Base-by-base conservation (phyloP, 1,140 invertebrate species). In the Aphis gossypii region DNA sequence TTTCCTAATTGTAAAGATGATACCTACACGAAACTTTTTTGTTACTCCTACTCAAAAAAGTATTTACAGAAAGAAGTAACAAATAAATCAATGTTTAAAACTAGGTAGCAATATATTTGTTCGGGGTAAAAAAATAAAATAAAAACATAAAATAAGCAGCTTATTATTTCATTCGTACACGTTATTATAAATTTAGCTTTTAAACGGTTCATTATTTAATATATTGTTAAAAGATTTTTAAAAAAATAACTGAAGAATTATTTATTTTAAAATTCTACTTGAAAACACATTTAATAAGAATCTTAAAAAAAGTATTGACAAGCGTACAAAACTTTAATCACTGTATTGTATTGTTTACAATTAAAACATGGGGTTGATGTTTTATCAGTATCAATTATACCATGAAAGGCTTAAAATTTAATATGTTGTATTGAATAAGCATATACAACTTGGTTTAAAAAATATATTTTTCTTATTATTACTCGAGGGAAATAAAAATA, bases 391-490 rank as follows among this genome's bases (percentile, higher is more conserved):
- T 89, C 51, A 89, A 89, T 30, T 89, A 3, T 56, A 38, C 88
- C 51, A 11, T 89, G 21, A 89, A 89, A 56, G 35, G 20, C 51
- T 89, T 54, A 38, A 6, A 54, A 11, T 56, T 56, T 56, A 76
- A 76, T 51, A 51, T 76, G 60, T 76, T 76, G 0, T 76, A 56
- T 25, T 56, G 30, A 76, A 76, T 76, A 6, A n/a, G 14, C n/a
- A 21, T 76, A 41, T 76, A 41, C 56, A 35, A 25, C 35, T 25
- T 38, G 9, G 23, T 25, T 25, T 56, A 0, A 23, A 56, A 89
- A 56, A 56, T 56, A 56, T 38, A 38, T 54, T 89, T 44, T 54
- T 38, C 18, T 89, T 54, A n/a, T 89, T 89, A 89, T 89, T 89
- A 54, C 48, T 89, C 87, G 8, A 54, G 48, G n/a, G 48, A 89